Evolutionary conservation across 2,888 invertebrate species (phyloP).

Genomic region (Urechis unicinctus): DNA sequence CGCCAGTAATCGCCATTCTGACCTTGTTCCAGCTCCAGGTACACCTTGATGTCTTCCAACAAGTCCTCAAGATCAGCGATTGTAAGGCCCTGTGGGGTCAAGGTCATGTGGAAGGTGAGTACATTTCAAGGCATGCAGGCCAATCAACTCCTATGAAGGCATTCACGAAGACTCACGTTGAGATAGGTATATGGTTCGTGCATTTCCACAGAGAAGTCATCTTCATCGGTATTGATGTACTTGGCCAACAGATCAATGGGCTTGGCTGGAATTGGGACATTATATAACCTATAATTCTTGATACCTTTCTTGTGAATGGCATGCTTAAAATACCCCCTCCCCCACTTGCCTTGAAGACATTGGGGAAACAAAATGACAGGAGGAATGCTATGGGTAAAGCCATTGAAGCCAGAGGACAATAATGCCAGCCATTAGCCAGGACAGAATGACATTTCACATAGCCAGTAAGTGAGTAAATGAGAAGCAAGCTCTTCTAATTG

Average conservation of each 20-base stretch:
- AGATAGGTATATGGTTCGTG: conserved; percentile 95
- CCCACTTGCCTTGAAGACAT: neutral
- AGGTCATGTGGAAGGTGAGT: neutral
- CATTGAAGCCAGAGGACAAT: too few species aligned
- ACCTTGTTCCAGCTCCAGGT: conserved; percentile 84
- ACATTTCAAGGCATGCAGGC: neutral
- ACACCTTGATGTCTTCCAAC: conserved; percentile 82
- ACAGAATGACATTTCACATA: too few species aligned
- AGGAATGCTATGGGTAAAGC: too few species aligned
- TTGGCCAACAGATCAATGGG: conserved; percentile 96
- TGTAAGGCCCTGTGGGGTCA: conserved; percentile 60
- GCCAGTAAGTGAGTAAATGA: too few species aligned
- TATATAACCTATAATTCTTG: too few species aligned
- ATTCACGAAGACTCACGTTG: conserved; percentile 57
- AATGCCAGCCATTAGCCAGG: too few species aligned
- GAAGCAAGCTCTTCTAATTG: too few species aligned
- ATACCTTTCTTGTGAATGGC: neutral
- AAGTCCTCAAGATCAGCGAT: conserved; percentile 90
- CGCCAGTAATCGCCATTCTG: conserved; percentile 89
- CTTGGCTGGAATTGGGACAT: conserved; percentile 67
- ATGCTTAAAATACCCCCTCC: neutral
- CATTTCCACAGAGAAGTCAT: conserved; percentile 92
- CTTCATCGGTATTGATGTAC: conserved; percentile 70
- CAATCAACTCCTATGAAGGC: neutral
- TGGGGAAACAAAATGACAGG: too few species aligned